Conservation (phyloP, 2,888 invertebrate genomes). For the Diploptera punctata region DNA sequence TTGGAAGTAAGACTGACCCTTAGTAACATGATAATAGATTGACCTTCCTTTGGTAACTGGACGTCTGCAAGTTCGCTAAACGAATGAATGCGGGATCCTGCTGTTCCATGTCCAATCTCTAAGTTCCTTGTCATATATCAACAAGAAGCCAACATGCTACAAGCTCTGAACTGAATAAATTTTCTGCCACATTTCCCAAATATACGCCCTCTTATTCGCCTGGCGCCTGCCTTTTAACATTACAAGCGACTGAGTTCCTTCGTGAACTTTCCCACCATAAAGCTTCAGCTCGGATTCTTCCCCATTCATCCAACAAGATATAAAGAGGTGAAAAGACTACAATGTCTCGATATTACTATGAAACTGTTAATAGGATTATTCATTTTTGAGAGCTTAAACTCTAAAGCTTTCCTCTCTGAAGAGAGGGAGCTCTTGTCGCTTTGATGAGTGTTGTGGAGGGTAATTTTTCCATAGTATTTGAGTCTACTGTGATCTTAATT, state of each 20-base stretch:
- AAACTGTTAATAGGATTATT: no score
- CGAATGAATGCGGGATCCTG: conserved; percentile 3
- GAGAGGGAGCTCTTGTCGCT: no score
- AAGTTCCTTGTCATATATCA: conserved; percentile 11
- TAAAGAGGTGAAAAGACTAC: no score
- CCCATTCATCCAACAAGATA: no score
- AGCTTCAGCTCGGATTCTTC: no score
- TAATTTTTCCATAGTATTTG: no score
- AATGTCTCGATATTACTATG: no score
- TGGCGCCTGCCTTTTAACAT: conserved; percentile 18
- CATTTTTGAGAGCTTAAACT: no score
- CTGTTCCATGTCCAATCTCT: conserved; percentile 8
- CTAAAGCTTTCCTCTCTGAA: no score
- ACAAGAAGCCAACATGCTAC: neutral
- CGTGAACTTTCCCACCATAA: conserved; percentile 15
- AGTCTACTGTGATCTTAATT: no score
- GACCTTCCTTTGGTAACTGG: conserved; percentile 5
- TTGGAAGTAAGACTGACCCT: neutral
- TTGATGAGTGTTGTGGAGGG: no score
- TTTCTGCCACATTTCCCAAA: conserved; percentile 37
- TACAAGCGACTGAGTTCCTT: neutral
- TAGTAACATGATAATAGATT: conserved; percentile 1
- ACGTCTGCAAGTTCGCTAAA: neutral
- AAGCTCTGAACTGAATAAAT: conserved; percentile 32
- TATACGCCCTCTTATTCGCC: conserved; percentile 25